These are phyloP conservation scores for Jaculus jaculus DNA, from an alignment of 2,113 vertebrate species.

Conservation along the genomic window DNA sequence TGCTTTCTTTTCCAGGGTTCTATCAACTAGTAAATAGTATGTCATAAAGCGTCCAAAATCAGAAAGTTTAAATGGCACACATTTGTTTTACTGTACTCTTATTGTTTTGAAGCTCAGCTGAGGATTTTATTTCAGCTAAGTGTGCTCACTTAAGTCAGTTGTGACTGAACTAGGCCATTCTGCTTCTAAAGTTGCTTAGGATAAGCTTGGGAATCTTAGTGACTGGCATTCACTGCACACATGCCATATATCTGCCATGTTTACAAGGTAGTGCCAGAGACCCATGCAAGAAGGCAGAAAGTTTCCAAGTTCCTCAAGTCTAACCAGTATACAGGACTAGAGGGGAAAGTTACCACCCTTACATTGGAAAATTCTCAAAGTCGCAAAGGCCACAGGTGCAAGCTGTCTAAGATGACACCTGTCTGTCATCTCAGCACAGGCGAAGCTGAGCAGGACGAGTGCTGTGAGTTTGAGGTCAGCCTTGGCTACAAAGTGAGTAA, in stretches of 20 bases:
- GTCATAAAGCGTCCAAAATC: background rate
- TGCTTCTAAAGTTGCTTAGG: background rate
- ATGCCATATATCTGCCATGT: fast-evolving
- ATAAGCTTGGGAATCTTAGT: background rate
- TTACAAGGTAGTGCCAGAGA: background rate
- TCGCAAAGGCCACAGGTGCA: background rate
- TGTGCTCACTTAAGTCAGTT: background rate
- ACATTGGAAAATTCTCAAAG: background rate
- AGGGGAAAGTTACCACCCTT: background rate
- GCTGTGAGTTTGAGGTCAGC: too few relatives aligned
- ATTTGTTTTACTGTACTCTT: background rate
- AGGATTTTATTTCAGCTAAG: background rate
- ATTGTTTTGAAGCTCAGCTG: background rate
- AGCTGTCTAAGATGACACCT: background rate
- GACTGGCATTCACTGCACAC: background rate
- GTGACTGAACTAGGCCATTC: background rate
- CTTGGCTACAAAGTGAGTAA: background rate
- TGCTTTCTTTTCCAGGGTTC: background rate
- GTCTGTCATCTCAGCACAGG: background rate
- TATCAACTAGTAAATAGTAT: background rate
- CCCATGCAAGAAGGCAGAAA: background rate
- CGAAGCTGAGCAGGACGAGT: too few relatives aligned
- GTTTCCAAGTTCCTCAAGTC: background rate
- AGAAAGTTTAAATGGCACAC: background rate
- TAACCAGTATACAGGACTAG: background rate